These are phyloP conservation scores for Lagopus leucura DNA, from an alignment of 2,113 vertebrate species.

Conservation along the genomic window DNA sequence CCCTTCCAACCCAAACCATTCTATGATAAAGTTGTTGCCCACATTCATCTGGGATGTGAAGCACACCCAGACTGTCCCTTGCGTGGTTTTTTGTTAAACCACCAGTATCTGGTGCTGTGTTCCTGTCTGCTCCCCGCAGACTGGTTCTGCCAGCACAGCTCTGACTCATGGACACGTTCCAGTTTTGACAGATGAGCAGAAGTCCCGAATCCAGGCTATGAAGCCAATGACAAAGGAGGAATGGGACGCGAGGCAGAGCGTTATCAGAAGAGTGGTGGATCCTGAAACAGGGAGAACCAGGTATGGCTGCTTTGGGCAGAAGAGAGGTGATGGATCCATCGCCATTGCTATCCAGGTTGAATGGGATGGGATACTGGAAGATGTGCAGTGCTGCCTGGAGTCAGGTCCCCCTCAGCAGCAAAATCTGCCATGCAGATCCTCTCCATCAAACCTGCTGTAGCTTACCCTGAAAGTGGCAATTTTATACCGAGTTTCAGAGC, in stretches of 20 bases:
- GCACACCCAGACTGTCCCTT: neutral
- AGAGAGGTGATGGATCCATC: neutral
- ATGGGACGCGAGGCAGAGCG: constrained; percentile 92
- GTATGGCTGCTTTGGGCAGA: constrained; percentile 54
- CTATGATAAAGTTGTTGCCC: neutral
- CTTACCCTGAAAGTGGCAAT: neutral
- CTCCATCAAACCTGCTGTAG: neutral
- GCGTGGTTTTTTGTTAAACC: accelerated
- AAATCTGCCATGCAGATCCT: neutral
- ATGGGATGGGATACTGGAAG: neutral
- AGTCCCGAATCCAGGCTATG: constrained; percentile 92
- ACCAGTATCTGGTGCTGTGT: accelerated
- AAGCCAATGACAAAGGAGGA: constrained; percentile 97
- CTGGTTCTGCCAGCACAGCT: accelerated
- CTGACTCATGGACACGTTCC: constrained; percentile 8
- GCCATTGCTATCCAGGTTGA: accelerated
- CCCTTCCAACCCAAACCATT: too few species aligned
- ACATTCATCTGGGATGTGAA: neutral
- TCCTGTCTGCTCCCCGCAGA: accelerated
- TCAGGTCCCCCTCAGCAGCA: neutral
- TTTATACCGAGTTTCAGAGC: neutral
- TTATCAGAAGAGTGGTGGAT: constrained; percentile 91
- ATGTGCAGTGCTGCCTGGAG: neutral
- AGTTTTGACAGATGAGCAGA: constrained; percentile 96
- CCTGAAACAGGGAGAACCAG: constrained; percentile 92